Evolutionary conservation across 23 tunicate genomes (phyloP), one percentile per base, ranked within the genome.

Genomic region (Phallusia fumigata): DNA sequence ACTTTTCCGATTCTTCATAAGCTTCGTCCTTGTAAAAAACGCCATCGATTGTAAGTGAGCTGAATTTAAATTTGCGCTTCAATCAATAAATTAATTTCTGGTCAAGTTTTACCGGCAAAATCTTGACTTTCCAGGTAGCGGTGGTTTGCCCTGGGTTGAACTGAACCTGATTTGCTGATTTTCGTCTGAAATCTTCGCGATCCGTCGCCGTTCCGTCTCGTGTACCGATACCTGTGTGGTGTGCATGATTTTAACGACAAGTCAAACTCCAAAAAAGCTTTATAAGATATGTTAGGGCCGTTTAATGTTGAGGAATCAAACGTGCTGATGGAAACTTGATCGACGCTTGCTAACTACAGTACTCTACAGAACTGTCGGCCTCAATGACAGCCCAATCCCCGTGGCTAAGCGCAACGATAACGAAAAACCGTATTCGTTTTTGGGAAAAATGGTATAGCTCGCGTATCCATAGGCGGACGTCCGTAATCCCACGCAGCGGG

Each of bases 121-220:
- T 91, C 44, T 81, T 90, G 26, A 96, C 93, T 80, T 88, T 91
- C 99, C 99, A 96, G 0, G 80, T 88, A 12, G 90, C 90, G 31
- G 82, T 93, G 22, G 90, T 81, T 79, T 96, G 99, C 1, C 93
- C 97, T 18, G 99, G 99, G 65, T 96, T 96, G 36, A 96, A 91
- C 93, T 96, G 99, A 33, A 96, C 97, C 82, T 96, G 99, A 52
- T 84, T 91, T 45, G 89, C 84, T 26, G 93, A 84, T 65, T 80
- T 74, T 31, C 80, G 77, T 35, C 49, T 76, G 81, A 91, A 96
- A 85, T 96, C 99, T 33, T 80, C 93, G 34, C 90, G 90, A 36
- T 32, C 64, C 64, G 84, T 91, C 15, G 99, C 99, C 6, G 92
- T 82, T 51, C 93, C 96, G 53, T 88, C 90, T 2, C 86, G 81